Evolutionary conservation across 2,113 vertebrate genomes (phyloP), one percentile per base, ranked within the genome.

Genomic region (Poecile atricapillus): DNA sequence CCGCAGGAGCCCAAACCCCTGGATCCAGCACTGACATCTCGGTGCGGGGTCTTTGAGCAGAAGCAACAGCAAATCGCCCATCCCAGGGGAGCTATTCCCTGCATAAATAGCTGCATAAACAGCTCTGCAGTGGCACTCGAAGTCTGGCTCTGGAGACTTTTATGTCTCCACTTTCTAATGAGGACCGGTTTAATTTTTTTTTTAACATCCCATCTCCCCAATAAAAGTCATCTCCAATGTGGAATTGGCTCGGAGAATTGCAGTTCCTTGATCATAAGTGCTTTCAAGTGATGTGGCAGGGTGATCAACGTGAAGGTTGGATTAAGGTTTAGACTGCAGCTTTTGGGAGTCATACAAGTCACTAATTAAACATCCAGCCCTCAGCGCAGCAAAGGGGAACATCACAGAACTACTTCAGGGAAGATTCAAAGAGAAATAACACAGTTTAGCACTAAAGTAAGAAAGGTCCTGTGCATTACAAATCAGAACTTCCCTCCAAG

Each of bases 61-160:
- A 25, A 83, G 50, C 73, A 90, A 59, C 55, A 90, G 63, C 86
- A 94, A 93, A 94, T 0, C 65, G 67, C n/a, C 75, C 88, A 12
- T 65, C 88, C 46, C 85, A 39, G 60, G 79, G 89, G 90, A 89
- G 47, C 53, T 33, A 7, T 92, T 81, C 68, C 63, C 88, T 83
- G 47, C 74, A 87, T 74, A 92, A 94, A 94, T 70, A 95, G 94
- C 94, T 91, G 77, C 84, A 89, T 64, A 80, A 96, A 96, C 76
- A 93, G 59, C 91, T 94, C 80, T 71, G 91, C 91, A 74, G 77
- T 31, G 35, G 73, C 89, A 94, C 50, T 37, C 77, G 23, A 80
- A 78, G 52, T 37, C 68, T 86, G 90, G 79, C 95, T 94, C 86
- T 55, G 39, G 73, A 89, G 83, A 82, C 50, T 91, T 89, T 86